Base-by-base conservation (phyloP, 53 echinoderm and acorn worm species). In the Temnopleurus reevesii region DNA sequence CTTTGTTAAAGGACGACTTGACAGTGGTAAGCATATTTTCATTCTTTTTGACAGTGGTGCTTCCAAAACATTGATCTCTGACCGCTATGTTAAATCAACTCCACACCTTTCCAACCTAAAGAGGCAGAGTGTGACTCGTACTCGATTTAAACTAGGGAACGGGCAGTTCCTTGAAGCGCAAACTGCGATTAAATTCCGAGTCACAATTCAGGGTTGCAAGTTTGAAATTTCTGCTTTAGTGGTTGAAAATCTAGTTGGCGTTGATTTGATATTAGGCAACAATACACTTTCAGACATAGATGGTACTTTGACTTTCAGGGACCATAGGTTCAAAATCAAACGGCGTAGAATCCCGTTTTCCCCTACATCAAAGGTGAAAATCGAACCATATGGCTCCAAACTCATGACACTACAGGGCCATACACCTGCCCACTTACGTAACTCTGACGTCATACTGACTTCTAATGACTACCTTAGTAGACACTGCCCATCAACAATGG, bases 21-120 rank as follows among this genome's bases (percentile, higher is more conserved):
- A 41, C 9, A 77, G 53, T 85, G 84, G 91, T 8, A 91, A 91
- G 38, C 34, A 46, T 8, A 28, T 91, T 27, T 84, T 91, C 1
- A 28, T 84, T 25, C 41, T 84, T 26, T 91, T 91, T 60, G 91
- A 91, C 28, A 91, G 91, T 53, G 91, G 91, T 66, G 84, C 91
- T 18, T 60, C 84, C n/a, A 76, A 71, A 25, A 46, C 90, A 12
- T 18, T 90, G 0, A 63, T 83, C 15, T 84, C 65, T 58, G 36
- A 4, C 27, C 17, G 9, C 5, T 63, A 60, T 66, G 46, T 66
- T 45, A 46, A 63, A 28, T 64, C 61, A 6, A 66, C 65, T 29
- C n/a, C 0, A 26, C 66, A 66, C 47, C 58, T 87, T 28, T 63
- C 71, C 29, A 46, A 5, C 15, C 66, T 87, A n/a, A 31, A 58